Evolutionary conservation across 2,888 invertebrate genomes (phyloP).

Genomic region (Diarsia mendica): DNA sequence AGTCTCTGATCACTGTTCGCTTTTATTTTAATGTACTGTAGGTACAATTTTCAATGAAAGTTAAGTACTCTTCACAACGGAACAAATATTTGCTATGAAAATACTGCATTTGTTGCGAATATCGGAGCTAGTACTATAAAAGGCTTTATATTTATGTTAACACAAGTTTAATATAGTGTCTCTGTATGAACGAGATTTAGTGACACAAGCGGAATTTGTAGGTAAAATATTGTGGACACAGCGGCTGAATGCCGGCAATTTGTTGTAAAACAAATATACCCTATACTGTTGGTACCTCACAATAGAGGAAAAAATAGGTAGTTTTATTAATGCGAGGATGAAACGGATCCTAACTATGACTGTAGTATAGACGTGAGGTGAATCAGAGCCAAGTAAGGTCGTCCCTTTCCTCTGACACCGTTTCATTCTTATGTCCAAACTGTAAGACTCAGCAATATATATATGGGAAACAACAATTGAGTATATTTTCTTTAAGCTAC

Average conservation of each 20-base stretch:
- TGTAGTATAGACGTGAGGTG: conserved; percentile 28
- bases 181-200: conserved; percentile 52
- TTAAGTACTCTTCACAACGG: conserved; percentile 33
- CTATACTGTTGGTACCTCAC: not conserved
- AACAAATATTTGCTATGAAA: conserved; percentile 36
- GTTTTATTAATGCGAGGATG: conserved; percentile 35
- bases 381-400: conserved; percentile 25
- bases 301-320: conserved; percentile 24
- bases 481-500: not conserved
- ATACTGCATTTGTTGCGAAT: conserved; percentile 28
- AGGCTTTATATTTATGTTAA: conserved; percentile 36
- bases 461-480: conserved; percentile 10
- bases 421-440: conserved; percentile 35
- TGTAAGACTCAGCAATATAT: conserved; percentile 18
- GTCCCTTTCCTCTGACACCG: conserved; percentile 5
- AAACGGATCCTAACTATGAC: conserved; percentile 32
- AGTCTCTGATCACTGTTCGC: conserved; percentile 53
- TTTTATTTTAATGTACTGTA: conserved; percentile 46
- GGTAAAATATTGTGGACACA: conserved; percentile 42
- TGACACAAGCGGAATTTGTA: conserved; percentile 33
- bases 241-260: conserved; percentile 14
- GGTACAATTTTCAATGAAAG: conserved; percentile 43
- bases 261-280: conserved; percentile 43
- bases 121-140: conserved; percentile 11
- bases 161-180: conserved; percentile 47